Evolutionary conservation across 2,797 vertebrate species (phyloP).

Genomic region (Siniperca scherzeri): DNA sequence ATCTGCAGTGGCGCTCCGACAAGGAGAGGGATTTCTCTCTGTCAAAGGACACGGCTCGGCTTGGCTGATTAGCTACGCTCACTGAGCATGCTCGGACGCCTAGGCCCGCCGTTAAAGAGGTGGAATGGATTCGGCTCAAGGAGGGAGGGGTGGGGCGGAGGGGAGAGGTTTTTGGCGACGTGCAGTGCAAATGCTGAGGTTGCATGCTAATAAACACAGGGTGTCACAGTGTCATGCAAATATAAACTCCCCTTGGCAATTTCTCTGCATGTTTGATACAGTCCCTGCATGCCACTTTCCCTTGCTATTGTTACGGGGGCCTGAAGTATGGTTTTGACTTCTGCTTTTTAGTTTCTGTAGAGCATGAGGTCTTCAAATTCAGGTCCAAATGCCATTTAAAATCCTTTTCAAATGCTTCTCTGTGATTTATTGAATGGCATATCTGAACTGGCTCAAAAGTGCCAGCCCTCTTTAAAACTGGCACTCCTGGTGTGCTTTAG

Average conservation of each 20-base stretch:
- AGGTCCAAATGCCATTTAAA: slow-evolving; percentile 52
- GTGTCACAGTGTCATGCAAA: slow-evolving; percentile 80
- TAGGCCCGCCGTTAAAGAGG: slow-evolving; percentile 64
- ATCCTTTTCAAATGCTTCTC: slow-evolving; percentile 64
- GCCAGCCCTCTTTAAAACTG: slow-evolving; percentile 26
- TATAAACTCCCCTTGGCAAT: slow-evolving; percentile 72
- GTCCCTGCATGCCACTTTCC: slow-evolving; percentile 26
- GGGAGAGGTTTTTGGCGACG: slow-evolving; percentile 14
- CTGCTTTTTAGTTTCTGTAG: slow-evolving; percentile 44
- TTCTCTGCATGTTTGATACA: slow-evolving; percentile 64
- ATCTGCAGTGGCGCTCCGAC: slow-evolving; percentile 79
- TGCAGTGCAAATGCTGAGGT: slow-evolving; percentile 70
- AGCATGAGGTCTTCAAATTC: slow-evolving; percentile 49
- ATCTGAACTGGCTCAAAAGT: slow-evolving; percentile 46
- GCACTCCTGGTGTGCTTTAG: slow-evolving; percentile 22
- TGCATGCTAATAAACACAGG: slow-evolving; percentile 84
- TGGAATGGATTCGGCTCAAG: slow-evolving; percentile 73
- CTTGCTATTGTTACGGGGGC: slow-evolving; percentile 45
- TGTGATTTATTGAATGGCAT: slow-evolving; percentile 57
- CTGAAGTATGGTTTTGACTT: slow-evolving; percentile 33
- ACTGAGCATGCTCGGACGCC: slow-evolving; percentile 70
- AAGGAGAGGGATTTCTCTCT: slow-evolving; percentile 76
- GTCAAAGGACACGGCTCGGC: slow-evolving; percentile 79
- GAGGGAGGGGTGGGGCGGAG: slow-evolving; percentile 34
- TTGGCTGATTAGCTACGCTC: slow-evolving; percentile 82